Conservation (phyloP, 2,113 vertebrate species). For the Brachyistius frenatus region DNA sequence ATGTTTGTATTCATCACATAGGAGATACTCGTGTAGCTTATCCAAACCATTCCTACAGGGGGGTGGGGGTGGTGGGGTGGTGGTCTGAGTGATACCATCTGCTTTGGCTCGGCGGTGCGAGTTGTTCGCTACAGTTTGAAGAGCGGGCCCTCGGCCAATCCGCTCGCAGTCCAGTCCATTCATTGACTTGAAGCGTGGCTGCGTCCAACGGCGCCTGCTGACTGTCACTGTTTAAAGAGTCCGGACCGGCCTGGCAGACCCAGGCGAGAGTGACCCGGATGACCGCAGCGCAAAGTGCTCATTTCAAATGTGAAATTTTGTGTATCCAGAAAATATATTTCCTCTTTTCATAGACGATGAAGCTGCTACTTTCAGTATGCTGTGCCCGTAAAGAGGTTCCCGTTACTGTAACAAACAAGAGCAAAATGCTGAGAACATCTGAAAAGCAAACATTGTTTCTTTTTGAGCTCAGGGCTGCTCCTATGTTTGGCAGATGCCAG, state of each 20-base stretch:
- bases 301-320: neutral
- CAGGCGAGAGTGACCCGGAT: slow-evolving; percentile 14
- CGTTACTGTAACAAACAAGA: neutral
- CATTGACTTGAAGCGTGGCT: slow-evolving; percentile 25
- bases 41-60: slow-evolving; percentile 62
- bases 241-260: slow-evolving; percentile 19
- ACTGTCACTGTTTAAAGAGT: slow-evolving; percentile 27
- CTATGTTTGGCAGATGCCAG: neutral
- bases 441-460: neutral
- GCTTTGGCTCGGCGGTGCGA: slow-evolving; percentile 57
- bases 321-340: neutral
- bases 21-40: slow-evolving; percentile 68
- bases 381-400: neutral
- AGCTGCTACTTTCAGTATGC: neutral
- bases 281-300: neutral
- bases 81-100: slow-evolving; percentile 78
- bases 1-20: slow-evolving; percentile 68
- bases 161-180: slow-evolving; percentile 18
- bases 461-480: no score
- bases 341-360: neutral
- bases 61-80: neutral
- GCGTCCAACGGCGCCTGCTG: neutral
- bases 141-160: slow-evolving; percentile 22
- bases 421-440: neutral
- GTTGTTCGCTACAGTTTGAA: slow-evolving; percentile 26